Evolutionary conservation across 2,797 vertebrate genomes (phyloP).

Genomic region (Salmo trutta): DNA sequence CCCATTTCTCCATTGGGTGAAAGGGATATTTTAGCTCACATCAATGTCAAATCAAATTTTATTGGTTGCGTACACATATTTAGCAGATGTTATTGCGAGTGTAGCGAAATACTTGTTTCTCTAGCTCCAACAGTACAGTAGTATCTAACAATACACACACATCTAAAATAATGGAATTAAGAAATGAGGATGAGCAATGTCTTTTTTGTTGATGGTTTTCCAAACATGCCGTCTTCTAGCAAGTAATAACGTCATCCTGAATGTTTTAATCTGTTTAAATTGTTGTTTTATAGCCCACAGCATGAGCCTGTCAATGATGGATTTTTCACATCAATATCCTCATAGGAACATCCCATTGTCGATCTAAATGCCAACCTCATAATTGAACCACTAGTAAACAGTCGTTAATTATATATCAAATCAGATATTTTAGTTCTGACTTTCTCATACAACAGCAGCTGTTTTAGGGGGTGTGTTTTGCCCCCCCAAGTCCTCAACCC

Average conservation of each 20-base stretch:
- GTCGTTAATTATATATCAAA: neutral
- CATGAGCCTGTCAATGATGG: neutral
- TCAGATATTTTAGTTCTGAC: neutral
- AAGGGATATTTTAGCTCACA: neutral
- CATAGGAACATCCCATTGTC: neutral
- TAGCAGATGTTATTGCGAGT: too few species aligned
- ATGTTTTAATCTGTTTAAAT: neutral
- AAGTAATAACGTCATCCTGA: neutral
- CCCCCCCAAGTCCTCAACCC: slow-evolving; percentile 17
- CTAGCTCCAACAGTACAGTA: too few species aligned
- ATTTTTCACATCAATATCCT: neutral
- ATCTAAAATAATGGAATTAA: too few species aligned
- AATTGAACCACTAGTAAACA: neutral
- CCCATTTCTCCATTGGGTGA: neutral
- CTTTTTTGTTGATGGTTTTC: neutral
- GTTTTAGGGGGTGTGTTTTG: neutral
- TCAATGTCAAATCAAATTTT: neutral
- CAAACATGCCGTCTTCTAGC: neutral
- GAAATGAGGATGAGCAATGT: neutral
- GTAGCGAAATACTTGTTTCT: too few species aligned
- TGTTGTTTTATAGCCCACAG: neutral
- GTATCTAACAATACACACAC: too few species aligned
- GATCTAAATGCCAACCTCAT: neutral
- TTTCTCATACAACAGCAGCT: neutral
- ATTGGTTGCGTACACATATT: too few species aligned